phyloP scores from a whole-genome alignment of 2,797 vertebrate genomes.

The Notoglanidium macrostoma region DNA sequence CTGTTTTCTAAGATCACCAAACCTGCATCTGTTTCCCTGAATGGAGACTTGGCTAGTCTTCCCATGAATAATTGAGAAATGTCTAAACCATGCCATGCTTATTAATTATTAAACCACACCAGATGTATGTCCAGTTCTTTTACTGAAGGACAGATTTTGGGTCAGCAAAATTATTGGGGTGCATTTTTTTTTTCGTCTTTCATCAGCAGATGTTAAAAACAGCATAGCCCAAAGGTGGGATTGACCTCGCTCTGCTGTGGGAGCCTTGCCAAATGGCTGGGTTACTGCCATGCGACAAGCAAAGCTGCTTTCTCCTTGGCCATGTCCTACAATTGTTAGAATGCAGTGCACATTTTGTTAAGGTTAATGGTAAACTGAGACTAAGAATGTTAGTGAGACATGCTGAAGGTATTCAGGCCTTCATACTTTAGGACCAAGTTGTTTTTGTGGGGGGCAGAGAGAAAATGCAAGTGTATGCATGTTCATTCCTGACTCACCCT shows the following conservation, averaged over 20 bases:
- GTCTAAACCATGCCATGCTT: slow-evolving; percentile 60
- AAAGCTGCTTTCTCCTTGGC: slow-evolving; percentile 26
- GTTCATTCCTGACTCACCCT: slow-evolving; percentile 39
- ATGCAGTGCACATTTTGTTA: slow-evolving; percentile 1
- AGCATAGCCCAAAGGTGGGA: slow-evolving; percentile 53
- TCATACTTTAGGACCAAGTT: not conserved
- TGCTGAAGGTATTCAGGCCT: slow-evolving; percentile 6
- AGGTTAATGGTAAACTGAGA: slow-evolving; percentile 5
- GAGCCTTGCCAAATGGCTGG: slow-evolving; percentile 31
- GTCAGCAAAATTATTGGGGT: slow-evolving; percentile 40
- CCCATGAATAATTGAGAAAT: slow-evolving; percentile 71
- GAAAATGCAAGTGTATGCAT: slow-evolving; percentile 13
- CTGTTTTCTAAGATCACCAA: slow-evolving; percentile 22
- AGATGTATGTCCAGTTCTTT: slow-evolving; percentile 63
- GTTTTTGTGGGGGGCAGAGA: not conserved
- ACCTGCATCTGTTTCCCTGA: slow-evolving; percentile 27
- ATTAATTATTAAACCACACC: slow-evolving; percentile 67
- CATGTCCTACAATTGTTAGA: slow-evolving; percentile 19
- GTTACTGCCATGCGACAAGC: slow-evolving; percentile 1
- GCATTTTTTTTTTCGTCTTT: slow-evolving; percentile 31
- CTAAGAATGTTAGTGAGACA: slow-evolving; percentile 1
- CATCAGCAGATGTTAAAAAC: slow-evolving; percentile 49
- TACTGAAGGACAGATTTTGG: slow-evolving; percentile 62
- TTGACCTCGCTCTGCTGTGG: slow-evolving; percentile 51
- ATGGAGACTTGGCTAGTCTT: slow-evolving; percentile 43